phyloP scores from a whole-genome alignment of 2,888 invertebrate species.

The Cordilura impudica region DNA sequence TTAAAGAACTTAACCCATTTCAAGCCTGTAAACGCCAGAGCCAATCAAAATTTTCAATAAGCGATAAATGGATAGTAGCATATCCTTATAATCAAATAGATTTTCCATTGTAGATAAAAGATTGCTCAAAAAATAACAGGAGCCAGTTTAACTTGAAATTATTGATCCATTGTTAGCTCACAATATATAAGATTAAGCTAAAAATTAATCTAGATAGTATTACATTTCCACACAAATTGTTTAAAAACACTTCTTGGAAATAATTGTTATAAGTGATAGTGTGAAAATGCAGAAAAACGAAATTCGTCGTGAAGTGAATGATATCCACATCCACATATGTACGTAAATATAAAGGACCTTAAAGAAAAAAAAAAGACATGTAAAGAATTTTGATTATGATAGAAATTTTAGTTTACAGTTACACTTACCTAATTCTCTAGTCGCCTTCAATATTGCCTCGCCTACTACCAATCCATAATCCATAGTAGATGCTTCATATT shows the following conservation, averaged over 20 bases:
- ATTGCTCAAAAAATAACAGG: constrained; percentile 74
- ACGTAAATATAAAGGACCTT: constrained; percentile 74
- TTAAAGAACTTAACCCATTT: constrained; percentile 72
- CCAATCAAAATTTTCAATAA: constrained; percentile 70
- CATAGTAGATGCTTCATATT: constrained; percentile 68
- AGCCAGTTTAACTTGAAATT: constrained; percentile 76
- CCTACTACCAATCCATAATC: constrained; percentile 76
- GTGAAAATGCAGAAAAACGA: constrained; percentile 75
- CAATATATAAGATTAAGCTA: constrained; percentile 69
- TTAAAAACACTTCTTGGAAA: constrained; percentile 73
- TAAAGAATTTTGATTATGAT: neutral
- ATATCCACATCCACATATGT: constrained; percentile 73
- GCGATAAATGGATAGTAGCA: constrained; percentile 75
- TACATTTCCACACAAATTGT: neutral
- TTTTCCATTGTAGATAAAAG: constrained; percentile 75
- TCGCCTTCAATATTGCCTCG: constrained; percentile 75
- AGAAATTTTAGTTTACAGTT: neutral
- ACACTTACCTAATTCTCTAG: constrained; percentile 72
- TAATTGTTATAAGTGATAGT: constrained; percentile 75
- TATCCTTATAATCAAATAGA: constrained; percentile 74
- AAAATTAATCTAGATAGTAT: neutral
- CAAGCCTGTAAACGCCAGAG: constrained; percentile 74
- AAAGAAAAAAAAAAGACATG: neutral
- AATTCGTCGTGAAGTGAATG: constrained; percentile 73
- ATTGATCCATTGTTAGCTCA: constrained; percentile 71